Conservation (phyloP, 2,888 invertebrate species). For the Acutogordius australiensis region DNA sequence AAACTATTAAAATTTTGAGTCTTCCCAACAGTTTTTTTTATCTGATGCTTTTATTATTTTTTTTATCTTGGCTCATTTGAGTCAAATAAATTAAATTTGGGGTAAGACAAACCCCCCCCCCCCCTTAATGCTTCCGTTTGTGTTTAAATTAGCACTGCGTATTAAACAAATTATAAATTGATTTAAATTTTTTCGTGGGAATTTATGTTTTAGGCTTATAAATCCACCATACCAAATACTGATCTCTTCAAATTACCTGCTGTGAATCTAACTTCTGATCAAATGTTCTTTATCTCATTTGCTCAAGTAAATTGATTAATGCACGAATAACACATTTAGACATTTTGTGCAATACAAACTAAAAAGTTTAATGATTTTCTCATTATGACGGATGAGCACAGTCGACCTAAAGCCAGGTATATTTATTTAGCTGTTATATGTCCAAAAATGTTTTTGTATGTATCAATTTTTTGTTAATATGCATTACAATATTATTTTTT, state of each 20-base stretch:
- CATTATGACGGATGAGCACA: conserved; percentile 3
- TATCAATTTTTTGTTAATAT: too few species aligned
- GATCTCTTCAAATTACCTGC: not conserved
- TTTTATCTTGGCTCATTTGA: too few species aligned
- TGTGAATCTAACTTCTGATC: conserved; percentile 1
- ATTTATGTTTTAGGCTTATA: conserved; percentile 9
- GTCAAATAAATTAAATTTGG: too few species aligned
- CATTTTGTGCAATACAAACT: conserved; percentile 8
- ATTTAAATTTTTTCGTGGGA: not conserved
- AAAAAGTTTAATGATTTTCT: conserved; percentile 1
- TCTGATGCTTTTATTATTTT: too few species aligned
- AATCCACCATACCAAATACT: not conserved
- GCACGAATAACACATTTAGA: conserved; percentile 1
- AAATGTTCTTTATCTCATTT: not conserved
- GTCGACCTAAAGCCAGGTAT: conserved; percentile 10
- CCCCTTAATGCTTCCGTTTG: too few species aligned
- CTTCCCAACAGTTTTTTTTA: too few species aligned
- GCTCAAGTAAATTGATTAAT: not conserved
- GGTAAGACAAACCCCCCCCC: too few species aligned
- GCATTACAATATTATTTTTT: too few species aligned
- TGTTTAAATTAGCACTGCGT: too few species aligned
- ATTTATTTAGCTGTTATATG: too few species aligned
- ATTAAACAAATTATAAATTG: not conserved
- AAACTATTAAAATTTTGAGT: too few species aligned
- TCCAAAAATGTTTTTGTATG: too few species aligned